Percentiles rank a stretch among this genome's conserved stretches.
These are phyloP conservation scores for Crocuta crocuta DNA, from an alignment of 2,113 vertebrate genomes.

Conservation along the genomic window DNA sequence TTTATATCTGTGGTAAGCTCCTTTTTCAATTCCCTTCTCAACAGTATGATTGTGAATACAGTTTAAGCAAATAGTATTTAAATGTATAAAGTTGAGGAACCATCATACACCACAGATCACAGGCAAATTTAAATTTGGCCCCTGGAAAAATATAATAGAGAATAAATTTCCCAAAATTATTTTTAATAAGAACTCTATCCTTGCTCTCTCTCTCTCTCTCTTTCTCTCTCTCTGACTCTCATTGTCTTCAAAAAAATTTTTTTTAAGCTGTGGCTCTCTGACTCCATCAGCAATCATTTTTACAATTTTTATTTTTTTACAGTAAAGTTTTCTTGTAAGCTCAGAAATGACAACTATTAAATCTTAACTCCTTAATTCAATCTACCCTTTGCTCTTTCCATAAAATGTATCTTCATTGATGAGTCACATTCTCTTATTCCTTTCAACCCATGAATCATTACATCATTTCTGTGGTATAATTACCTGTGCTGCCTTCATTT, in stretches of 20 bases:
- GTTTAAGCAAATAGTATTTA: not conserved
- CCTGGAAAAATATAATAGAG: not conserved
- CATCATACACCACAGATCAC: not conserved
- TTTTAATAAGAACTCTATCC: not conserved
- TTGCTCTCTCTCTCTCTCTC: not conserved
- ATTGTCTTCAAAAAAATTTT: not conserved
- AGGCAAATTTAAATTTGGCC: not conserved
- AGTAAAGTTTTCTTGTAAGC: slow-evolving; percentile 65
- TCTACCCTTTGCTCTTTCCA: slow-evolving; percentile 61
- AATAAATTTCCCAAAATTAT: not conserved
- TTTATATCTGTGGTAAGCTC: not conserved
- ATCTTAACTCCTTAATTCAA: slow-evolving; percentile 65
- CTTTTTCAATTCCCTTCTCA: not conserved
- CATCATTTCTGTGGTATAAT: slow-evolving; percentile 67
- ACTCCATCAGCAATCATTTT: slow-evolving; percentile 19
- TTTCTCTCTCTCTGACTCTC: not conserved
- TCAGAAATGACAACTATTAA: slow-evolving; percentile 69
- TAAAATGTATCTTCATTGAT: slow-evolving; percentile 65
- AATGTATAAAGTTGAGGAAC: not conserved
- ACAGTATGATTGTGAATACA: not conserved
- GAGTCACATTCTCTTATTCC: slow-evolving; percentile 70
- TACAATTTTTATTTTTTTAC: not conserved
- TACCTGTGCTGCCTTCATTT: slow-evolving; percentile 55
- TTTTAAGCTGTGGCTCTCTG: not conserved
- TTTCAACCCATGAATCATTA: slow-evolving; percentile 74